A percentile compares a stretch with the other conserved stretches of the same genome.
These are phyloP conservation scores for Leptobrachium leishanense DNA, from an alignment of 2,113 vertebrate species.

Conservation along the genomic window DNA sequence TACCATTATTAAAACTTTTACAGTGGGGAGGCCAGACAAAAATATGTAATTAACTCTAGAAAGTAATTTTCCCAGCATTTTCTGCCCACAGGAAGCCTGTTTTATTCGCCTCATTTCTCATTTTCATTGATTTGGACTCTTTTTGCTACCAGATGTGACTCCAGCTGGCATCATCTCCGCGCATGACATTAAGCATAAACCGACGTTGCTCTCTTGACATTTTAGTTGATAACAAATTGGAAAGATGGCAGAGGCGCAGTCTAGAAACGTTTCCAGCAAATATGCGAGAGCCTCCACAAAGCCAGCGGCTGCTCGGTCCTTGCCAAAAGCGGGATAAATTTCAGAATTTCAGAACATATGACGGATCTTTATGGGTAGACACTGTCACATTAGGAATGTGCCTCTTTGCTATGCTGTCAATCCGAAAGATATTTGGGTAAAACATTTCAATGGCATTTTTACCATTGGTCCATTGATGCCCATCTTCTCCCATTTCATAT, in stretches of 20 bases:
- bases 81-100: conserved; percentile 22
- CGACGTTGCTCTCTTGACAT: conserved; percentile 45
- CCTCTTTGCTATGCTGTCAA: not conserved
- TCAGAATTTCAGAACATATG: conserved; percentile 18
- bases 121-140: conserved; percentile 49
- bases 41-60: conserved; percentile 41
- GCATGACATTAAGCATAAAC: conserved; percentile 42
- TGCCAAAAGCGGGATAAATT: conserved; percentile 22
- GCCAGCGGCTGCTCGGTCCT: conserved; percentile 16
- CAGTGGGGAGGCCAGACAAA: conserved; percentile 20
- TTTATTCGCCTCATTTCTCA: conserved; percentile 40
- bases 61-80: conserved; percentile 13
- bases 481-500: no score
- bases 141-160: conserved; percentile 45
- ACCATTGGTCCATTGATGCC: no score
- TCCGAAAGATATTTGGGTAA: not conserved
- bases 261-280: conserved; percentile 31
- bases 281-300: conserved; percentile 26
- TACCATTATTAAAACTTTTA: conserved; percentile 15
- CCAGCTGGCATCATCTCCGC: conserved; percentile 40
- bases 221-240: conserved; percentile 43
- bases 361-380: conserved; percentile 17
- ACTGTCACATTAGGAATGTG: conserved; percentile 14
- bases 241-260: conserved; percentile 43
- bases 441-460: no score